These are phyloP conservation scores for Echinarachnius parma DNA, from an alignment of 53 echinoderm and acorn worm species.

Conservation along the genomic window DNA sequence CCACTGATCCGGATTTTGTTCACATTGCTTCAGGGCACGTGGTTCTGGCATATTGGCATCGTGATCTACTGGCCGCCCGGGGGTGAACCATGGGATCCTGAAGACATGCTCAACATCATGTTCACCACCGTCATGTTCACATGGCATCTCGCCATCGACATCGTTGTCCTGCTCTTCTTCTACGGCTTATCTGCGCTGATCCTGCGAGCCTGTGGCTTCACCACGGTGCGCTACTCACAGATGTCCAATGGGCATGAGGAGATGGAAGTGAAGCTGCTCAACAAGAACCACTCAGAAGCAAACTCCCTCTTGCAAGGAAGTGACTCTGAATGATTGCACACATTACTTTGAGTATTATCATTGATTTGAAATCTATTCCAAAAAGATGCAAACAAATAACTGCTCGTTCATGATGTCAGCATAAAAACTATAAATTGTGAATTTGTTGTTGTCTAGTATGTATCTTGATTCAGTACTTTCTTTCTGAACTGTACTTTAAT, in stretches of 20 bases:
- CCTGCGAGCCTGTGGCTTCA: constrained; percentile 53
- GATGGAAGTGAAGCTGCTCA: constrained; percentile 55
- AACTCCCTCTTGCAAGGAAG: constrained; percentile 22
- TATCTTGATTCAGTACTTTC: too few species aligned
- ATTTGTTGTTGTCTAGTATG: too few species aligned
- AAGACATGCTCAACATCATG: constrained; percentile 73
- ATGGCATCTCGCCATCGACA: constrained; percentile 85
- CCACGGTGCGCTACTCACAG: constrained; percentile 58
- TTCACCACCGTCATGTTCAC: constrained; percentile 75
- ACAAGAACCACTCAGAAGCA: constrained; percentile 26
- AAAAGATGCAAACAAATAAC: too few species aligned
- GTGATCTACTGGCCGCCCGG: constrained; percentile 77
- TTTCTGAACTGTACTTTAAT: too few species aligned
- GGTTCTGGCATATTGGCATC: constrained; percentile 90
- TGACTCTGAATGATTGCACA: constrained; percentile 33
- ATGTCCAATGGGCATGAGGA: constrained; percentile 61
- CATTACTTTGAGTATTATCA: too few species aligned
- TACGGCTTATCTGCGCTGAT: constrained; percentile 55
- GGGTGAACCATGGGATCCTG: constrained; percentile 67
- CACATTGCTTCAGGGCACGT: constrained; percentile 89
- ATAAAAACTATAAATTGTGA: too few species aligned
- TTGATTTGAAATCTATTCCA: too few species aligned
- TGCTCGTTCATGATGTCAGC: too few species aligned
- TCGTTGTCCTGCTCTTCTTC: constrained; percentile 61
- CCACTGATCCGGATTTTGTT: constrained; percentile 64